Evolutionary conservation across 2,888 invertebrate genomes (phyloP).

Genomic region (Perizoma flavofasciatum): DNA sequence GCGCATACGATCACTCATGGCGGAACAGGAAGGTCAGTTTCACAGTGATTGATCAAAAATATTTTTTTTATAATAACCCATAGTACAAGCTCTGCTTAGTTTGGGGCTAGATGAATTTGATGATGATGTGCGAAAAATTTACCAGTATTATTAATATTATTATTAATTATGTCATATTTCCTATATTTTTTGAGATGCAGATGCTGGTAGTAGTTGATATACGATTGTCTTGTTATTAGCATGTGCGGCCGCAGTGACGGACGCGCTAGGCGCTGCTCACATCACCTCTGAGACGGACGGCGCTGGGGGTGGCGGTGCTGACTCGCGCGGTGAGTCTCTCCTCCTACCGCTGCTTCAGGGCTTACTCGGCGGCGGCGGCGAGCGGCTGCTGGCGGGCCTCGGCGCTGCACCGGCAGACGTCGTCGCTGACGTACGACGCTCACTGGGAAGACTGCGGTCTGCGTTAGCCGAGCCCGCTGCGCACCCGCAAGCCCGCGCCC

Average conservation of each 20-base stretch:
- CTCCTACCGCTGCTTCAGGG: constrained; percentile 88
- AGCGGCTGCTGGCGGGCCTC: constrained; percentile 69
- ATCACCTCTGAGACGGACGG: constrained; percentile 57
- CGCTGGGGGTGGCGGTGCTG: constrained; percentile 49
- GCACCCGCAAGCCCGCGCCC: constrained; percentile 82
- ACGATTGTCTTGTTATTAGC: constrained; percentile 48
- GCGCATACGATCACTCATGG: constrained; percentile 92
- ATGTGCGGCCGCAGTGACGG: constrained; percentile 75
- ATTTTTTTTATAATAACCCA: no score
- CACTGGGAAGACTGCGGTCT: constrained; percentile 89
- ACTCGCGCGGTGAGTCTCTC: constrained; percentile 89
- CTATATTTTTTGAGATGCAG: no score
- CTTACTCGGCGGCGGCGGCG: constrained; percentile 82
- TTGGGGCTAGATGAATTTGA: background rate
- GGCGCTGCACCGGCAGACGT: constrained; percentile 85
- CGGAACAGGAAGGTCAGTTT: constrained; percentile 91
- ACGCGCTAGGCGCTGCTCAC: constrained; percentile 70
- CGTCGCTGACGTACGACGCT: constrained; percentile 90
- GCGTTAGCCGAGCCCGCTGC: constrained; percentile 85
- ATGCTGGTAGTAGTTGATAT: background rate
- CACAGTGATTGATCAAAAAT: background rate
- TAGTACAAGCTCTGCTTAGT: background rate
- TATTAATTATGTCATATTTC: no score
- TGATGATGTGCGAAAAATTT: no score
- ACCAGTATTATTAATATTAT: no score